A percentile compares a stretch with the other conserved stretches of the same genome.
phyloP scores from a whole-genome alignment of 2,888 invertebrate genomes.

The Pinctada fucata region DNA sequence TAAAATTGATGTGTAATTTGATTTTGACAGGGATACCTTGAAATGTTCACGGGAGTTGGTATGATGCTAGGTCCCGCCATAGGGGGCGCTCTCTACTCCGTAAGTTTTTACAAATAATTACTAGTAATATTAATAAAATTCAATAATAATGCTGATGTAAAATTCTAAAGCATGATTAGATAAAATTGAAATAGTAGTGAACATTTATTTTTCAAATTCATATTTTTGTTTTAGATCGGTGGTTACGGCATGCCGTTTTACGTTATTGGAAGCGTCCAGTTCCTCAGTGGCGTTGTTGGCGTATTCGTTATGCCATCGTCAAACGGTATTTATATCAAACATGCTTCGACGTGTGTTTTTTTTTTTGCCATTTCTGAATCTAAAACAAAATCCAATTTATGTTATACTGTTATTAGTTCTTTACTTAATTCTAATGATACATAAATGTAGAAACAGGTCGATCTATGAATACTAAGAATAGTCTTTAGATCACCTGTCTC shows the following conservation, averaged over 20 bases:
- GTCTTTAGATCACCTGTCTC: too few species aligned
- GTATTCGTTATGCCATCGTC: constrained; percentile 40
- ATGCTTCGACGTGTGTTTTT: neutral
- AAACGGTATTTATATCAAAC: constrained; percentile 27
- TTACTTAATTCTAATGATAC: too few species aligned
- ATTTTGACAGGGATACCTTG: constrained; percentile 83
- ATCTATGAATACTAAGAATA: too few species aligned
- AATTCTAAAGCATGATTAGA: neutral
- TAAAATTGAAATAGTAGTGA: neutral
- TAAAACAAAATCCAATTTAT: too few species aligned
- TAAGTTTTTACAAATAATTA: constrained; percentile 78
- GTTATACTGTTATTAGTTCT: too few species aligned
- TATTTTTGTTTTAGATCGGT: constrained; percentile 83
- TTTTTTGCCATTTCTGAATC: too few species aligned
- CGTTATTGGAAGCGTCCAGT: constrained; percentile 80
- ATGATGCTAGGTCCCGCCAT: constrained; percentile 89
- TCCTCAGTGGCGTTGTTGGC: constrained; percentile 40
- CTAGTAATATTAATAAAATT: neutral
- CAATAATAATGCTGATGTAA: neutral
- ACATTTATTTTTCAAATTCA: too few species aligned
- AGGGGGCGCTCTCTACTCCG: constrained; percentile 87
- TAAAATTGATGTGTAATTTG: neutral
- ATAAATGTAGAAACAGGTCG: too few species aligned
- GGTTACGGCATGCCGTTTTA: constrained; percentile 88
- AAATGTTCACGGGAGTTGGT: constrained; percentile 88